phyloP scores from a whole-genome alignment of 2,888 invertebrate genomes.

The Lomographa bimaculata region DNA sequence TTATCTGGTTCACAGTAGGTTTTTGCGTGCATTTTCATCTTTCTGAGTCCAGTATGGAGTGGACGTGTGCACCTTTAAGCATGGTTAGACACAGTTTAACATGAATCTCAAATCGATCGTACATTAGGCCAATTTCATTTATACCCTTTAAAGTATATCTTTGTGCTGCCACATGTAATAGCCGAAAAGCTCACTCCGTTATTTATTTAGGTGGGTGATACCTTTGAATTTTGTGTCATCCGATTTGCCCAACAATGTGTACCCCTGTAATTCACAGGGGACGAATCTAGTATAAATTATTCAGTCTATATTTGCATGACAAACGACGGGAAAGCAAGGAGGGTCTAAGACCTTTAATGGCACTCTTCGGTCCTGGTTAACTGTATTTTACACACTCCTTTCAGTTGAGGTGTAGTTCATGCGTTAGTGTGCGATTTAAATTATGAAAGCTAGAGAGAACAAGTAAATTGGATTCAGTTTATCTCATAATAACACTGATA shows the following conservation, averaged over 20 bases:
- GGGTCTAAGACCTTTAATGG: slow-evolving; percentile 72
- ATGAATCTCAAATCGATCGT: no score
- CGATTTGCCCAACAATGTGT: slow-evolving; percentile 58
- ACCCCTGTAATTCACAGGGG: slow-evolving; percentile 59
- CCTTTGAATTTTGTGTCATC: slow-evolving; percentile 41
- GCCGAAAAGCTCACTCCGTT: slow-evolving; percentile 20
- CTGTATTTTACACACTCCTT: slow-evolving; percentile 51
- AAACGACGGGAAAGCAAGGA: slow-evolving; percentile 66
- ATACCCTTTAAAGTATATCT: background rate
- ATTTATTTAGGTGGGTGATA: slow-evolving; percentile 34
- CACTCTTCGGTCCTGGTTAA: slow-evolving; percentile 57
- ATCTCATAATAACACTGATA: no score
- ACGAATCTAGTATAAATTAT: slow-evolving; percentile 76
- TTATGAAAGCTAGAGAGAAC: no score
- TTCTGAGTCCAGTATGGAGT: no score
- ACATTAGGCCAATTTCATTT: no score
- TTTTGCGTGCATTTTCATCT: no score
- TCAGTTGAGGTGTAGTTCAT: slow-evolving; percentile 6
- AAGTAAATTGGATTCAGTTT: no score
- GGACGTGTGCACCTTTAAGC: no score
- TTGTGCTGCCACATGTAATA: slow-evolving; percentile 18
- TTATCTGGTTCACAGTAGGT: no score
- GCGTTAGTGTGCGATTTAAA: no score
- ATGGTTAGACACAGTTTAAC: no score
- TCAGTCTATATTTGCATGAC: slow-evolving; percentile 79